Evolutionary conservation across 2,113 vertebrate genomes (phyloP).

Genomic region (Cinclus cinclus): DNA sequence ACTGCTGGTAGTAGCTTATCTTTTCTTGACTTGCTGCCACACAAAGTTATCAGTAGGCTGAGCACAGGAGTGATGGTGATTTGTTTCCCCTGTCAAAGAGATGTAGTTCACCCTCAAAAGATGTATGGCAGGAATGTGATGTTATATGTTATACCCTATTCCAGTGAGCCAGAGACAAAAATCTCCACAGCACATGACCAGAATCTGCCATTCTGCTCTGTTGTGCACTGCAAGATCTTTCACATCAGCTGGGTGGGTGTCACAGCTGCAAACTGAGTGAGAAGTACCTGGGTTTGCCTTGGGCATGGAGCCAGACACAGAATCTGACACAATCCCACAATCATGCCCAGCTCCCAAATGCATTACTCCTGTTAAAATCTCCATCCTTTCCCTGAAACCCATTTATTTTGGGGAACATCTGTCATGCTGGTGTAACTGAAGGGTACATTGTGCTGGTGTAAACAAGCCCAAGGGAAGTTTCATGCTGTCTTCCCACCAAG

Average conservation of each 20-base stretch:
- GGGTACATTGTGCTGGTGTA: neutral
- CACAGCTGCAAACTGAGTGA: neutral
- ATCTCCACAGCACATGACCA: neutral
- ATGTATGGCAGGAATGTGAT: neutral
- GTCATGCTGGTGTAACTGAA: neutral
- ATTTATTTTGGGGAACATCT: slow-evolving; percentile 28
- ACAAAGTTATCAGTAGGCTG: neutral
- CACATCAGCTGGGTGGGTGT: neutral
- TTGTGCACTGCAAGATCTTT: neutral
- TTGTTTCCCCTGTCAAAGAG: neutral
- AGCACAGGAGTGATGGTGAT: neutral
- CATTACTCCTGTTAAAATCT: neutral
- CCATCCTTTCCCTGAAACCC: neutral
- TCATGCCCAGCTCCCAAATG: neutral
- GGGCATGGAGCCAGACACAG: neutral
- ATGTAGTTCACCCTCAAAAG: neutral
- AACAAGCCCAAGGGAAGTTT: slow-evolving; percentile 14
- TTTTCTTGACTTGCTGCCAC: neutral
- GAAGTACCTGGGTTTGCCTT: neutral
- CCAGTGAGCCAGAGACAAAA: neutral
- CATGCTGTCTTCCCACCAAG: neutral
- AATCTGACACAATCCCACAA: neutral
- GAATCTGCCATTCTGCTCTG: neutral
- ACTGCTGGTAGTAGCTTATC: neutral
- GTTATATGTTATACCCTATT: neutral